Evolutionary conservation across 1,140 invertebrate species (phyloP).

Genomic region (Drosophila nikananu): DNA sequence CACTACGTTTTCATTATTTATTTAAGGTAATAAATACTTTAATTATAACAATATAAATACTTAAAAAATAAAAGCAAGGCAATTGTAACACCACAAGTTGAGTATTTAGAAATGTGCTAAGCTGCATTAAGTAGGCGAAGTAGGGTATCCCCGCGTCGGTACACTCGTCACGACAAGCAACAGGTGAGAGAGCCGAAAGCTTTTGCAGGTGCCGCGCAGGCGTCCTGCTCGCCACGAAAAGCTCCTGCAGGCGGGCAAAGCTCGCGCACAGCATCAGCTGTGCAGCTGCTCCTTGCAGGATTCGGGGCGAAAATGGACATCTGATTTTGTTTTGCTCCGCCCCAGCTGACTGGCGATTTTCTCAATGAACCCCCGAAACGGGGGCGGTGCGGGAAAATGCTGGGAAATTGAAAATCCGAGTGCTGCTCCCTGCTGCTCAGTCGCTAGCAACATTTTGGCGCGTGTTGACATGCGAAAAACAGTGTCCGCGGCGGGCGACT

Average conservation of each 20-base stretch:
- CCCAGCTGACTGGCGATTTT: slow-evolving; percentile 41
- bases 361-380: slow-evolving; percentile 23
- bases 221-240: slow-evolving; percentile 13
- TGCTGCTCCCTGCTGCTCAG: slow-evolving; percentile 47
- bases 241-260: slow-evolving; percentile 19
- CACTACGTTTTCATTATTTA: not conserved
- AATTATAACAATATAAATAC: no score
- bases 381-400: not conserved
- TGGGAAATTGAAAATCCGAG: slow-evolving; percentile 19
- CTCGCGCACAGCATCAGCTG: slow-evolving; percentile 71
- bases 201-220: slow-evolving; percentile 48
- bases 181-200: slow-evolving; percentile 14
- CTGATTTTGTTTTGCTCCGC: slow-evolving; percentile 73
- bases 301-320: slow-evolving; percentile 65
- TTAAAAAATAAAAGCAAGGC: not conserved
- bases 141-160: not conserved
- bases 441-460: slow-evolving; percentile 85
- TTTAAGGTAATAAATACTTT: not conserved
- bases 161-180: slow-evolving; percentile 27
- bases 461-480: slow-evolving; percentile 81
- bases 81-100: not conserved
- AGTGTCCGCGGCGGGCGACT: slow-evolving; percentile 67
- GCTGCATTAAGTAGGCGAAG: not conserved
- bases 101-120: rapidly evolving
- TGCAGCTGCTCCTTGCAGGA: slow-evolving; percentile 37